Conservation (phyloP, 2,797 vertebrate genomes). For the Hydrophis major region DNA sequence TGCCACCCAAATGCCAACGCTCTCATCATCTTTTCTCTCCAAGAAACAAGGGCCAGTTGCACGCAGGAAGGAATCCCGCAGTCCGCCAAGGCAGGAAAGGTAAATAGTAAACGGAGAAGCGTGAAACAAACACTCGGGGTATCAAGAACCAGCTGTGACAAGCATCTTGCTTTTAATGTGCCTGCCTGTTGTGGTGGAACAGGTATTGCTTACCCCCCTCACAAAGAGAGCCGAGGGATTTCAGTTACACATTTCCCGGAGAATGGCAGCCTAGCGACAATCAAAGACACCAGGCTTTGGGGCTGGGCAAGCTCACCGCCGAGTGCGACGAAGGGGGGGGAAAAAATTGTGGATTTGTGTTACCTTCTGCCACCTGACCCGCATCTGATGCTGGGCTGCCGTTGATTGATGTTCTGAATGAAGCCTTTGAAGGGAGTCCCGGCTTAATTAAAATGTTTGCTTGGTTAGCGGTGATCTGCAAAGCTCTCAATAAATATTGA, state of each 20-base stretch:
- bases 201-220: conserved; percentile 83
- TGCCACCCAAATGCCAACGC: conserved; percentile 47
- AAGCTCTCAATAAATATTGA: conserved; percentile 99
- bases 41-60: conserved; percentile 66
- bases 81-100: conserved; percentile 71
- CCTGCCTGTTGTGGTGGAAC: conserved; percentile 79
- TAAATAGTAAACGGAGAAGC: conserved; percentile 81
- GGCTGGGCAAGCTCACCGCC: conserved; percentile 76
- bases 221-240: conserved; percentile 80
- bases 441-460: conserved; percentile 99
- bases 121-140: conserved; percentile 82
- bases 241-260: conserved; percentile 80
- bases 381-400: conserved; percentile 83
- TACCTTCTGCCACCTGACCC: conserved; percentile 96
- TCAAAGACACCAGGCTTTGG: conserved; percentile 74
- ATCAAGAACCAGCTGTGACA: conserved; percentile 81
- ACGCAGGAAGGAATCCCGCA: conserved; percentile 77
- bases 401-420: conserved; percentile 98
- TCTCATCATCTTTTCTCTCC: conserved; percentile 11
- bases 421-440: conserved; percentile 98
- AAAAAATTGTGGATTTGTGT: conserved; percentile 78
- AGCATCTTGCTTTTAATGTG: conserved; percentile 81
- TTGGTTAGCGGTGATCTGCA: conserved; percentile 98
- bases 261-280: conserved; percentile 82
- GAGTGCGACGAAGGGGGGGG: conserved; percentile 71